A percentile compares a stretch with the other conserved stretches of the same genome.
phyloP scores from a whole-genome alignment of 2,113 vertebrate genomes.

The Aegotheles bennettii region DNA sequence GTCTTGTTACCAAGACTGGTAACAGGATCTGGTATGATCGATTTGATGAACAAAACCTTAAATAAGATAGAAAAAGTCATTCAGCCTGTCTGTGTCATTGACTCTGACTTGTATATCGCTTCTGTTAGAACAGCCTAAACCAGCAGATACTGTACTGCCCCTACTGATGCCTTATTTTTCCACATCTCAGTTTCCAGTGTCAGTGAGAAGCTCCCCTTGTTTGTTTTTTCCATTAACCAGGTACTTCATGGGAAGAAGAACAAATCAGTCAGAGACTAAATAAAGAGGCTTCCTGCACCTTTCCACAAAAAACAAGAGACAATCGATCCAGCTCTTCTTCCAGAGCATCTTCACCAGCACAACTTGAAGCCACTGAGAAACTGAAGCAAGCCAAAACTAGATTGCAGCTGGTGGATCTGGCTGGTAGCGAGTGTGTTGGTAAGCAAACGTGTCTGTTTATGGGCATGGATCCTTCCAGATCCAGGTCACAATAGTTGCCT shows the following conservation, averaged over 20 bases:
- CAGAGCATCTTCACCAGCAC: not conserved
- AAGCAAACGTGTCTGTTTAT: not conserved
- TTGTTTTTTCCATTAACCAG: not conserved
- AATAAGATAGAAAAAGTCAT: not conserved
- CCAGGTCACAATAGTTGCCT: not conserved
- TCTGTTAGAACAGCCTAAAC: not conserved
- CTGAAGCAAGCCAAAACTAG: constrained; percentile 57
- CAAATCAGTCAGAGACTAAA: not conserved
- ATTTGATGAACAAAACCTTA: not conserved
- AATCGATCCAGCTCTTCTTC: not conserved
- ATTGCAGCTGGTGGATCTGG: constrained; percentile 86
- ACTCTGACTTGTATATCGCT: not conserved
- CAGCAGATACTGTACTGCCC: not conserved
- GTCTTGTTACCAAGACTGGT: not conserved
- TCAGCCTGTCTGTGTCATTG: not conserved
- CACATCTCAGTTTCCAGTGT: not conserved
- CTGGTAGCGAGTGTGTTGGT: constrained; percentile 84
- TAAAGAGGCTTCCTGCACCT: not conserved
- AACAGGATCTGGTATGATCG: fast-evolving
- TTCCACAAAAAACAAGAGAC: not conserved
- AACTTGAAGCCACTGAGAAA: not conserved
- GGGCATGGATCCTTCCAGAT: not conserved
- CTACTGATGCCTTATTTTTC: not conserved
- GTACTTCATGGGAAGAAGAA: constrained; percentile 9
- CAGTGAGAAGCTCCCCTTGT: not conserved